Base-by-base conservation (phyloP, 2,113 vertebrate species). In the Rhabdornis inornatus region DNA sequence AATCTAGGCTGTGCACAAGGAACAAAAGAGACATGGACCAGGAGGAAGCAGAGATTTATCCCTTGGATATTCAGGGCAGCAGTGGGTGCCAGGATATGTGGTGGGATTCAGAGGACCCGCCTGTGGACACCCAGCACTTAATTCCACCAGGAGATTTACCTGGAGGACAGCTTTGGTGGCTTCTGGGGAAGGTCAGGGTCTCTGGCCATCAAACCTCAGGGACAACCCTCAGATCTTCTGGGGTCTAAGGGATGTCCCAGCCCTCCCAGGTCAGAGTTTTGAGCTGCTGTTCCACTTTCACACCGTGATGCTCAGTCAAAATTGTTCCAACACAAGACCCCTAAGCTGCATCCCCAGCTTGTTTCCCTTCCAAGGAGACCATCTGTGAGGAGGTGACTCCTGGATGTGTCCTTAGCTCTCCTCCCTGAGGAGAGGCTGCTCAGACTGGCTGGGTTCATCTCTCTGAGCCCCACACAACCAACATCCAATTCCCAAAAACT, bases 311-410 rank as follows among this genome's bases (percentile, higher is more conserved):
- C 37, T 53, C 33, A 10, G 1, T 13, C 57, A 37, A 60, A 69
- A 24, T 0, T 24, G 6, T 2, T 10, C 22, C 64, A 66, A 8
- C 42, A 40, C 0, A 0, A 55, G 33, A 30, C 1, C 19, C 57
- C 56, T 30, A 6, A 82, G 31, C 25, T 42, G 11, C 28, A 28
- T 15, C 35, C 18, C 23, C 42, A 30, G 5, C 24, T 11, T 3
- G 11, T 21, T 59, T 44, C 18, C 15, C 19, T 76, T 66, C 35
- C 33, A 24, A 66, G 63, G 30, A 63, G 20, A 27, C 18, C 33
- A 9, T 6, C 28, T 9, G 7, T 2, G 4, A 19, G 28, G 14
- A 82, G 21, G 28, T 11, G 39, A 83, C 23, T n/a, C 20, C 7
- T 8, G 24, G 72, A 23, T 4, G 35, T 15, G 10, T 12, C 33